Base-by-base conservation (phyloP, 2,797 vertebrate species). In the Arremon aurantiirostris region DNA sequence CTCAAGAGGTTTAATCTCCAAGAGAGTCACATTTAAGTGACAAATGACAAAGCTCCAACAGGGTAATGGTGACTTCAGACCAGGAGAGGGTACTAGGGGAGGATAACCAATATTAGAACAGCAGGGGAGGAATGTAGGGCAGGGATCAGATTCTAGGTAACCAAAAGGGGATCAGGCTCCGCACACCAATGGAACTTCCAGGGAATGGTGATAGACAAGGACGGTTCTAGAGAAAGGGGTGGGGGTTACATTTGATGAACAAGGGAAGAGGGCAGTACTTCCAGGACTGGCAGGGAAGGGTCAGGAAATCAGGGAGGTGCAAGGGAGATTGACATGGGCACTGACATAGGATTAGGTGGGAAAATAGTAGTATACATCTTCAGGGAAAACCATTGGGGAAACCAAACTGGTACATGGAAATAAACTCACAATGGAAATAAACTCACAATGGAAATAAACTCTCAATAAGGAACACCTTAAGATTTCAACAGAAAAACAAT, bases 261-360 rank as follows among this genome's bases (percentile, higher is more conserved):
- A 55, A 55, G 53, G 20, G 32, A 55, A 6, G 32, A n/a, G 53
- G 32, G 32, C 8, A n/a, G 53, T 55, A 14, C 32, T 55, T n/a
- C 32, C 53, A 55, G 53, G 53, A n/a, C 7, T n/a, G 32, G 20
- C 21, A 55, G 20, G 53, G 53, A 22, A 55, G 32, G 32, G 53
- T n/a, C 32, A n/a, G 53, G 53, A n/a, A 55, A 55, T 55, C 21
- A n/a, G 53, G 53, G 20, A 6, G 8, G 32, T 14, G 32, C 32
- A 55, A 22, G 32, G 53, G 32, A n/a, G 32, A n/a, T 22, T 55
- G 52, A 55, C 20, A n/a, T n/a, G 32, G 20, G 20, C 12, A n/a
- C 53, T 55, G 32, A 22, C 32, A 7, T 4, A n/a, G 6, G 13
- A 55, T 22, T 22, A 7, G 32, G 32, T 1, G 0, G 32, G 13